Evolutionary conservation across 2,888 invertebrate species (phyloP).

Genomic region (Ophion costatus): DNA sequence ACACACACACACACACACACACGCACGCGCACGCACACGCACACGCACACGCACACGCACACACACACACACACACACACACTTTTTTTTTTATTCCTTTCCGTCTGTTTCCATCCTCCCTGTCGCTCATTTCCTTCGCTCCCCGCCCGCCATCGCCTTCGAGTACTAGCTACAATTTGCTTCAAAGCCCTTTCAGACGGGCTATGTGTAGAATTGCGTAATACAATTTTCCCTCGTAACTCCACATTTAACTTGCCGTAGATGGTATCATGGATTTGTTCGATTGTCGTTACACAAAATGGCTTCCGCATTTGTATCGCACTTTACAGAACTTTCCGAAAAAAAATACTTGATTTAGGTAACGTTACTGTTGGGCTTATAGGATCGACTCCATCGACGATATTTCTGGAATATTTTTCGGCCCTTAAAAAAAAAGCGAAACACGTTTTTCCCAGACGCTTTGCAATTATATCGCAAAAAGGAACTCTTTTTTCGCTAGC

Average conservation of each 20-base stretch:
- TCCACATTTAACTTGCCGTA: neutral
- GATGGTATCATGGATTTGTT: constrained; percentile 1
- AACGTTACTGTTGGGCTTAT: neutral
- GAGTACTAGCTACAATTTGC: constrained; percentile 18
- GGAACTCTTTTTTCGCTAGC: neutral
- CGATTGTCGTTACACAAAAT: neutral
- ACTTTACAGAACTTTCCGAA: neutral
- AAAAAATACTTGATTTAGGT: neutral
- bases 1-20: no score
- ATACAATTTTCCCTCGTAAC: constrained; percentile 10
- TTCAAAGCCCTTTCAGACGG: constrained; percentile 14
- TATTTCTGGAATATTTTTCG: neutral
- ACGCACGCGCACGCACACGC: no score
- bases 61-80: no score
- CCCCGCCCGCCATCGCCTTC: neutral
- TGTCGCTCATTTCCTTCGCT: neutral
- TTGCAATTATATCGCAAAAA: neutral
- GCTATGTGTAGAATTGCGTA: constrained; percentile 1
- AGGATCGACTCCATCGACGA: neutral
- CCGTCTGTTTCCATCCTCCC: neutral
- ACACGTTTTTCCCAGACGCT: neutral
- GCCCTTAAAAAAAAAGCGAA: neutral
- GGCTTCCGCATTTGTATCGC: constrained; percentile 1
- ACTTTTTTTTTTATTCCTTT: neutral
- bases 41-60: no score